phyloP scores from a whole-genome alignment of 2,888 invertebrate species.

The Apeira syringaria region DNA sequence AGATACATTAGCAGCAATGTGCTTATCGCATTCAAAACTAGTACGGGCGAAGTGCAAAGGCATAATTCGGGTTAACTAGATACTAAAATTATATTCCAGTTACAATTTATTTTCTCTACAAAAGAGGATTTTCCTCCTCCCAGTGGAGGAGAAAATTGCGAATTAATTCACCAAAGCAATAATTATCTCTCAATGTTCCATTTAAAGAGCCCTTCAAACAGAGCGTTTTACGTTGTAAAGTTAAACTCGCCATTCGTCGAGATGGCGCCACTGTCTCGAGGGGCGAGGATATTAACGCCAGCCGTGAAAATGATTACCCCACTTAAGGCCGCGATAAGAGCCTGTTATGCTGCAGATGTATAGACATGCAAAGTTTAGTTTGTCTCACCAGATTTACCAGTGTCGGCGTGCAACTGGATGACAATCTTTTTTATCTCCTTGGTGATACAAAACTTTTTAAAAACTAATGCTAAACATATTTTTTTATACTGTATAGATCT shows the following conservation, averaged over 20 bases:
- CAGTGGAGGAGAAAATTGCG: conserved; percentile 2
- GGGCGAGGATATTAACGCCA: conserved; percentile 45
- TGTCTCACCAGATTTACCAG: neutral
- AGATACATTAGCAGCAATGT: too few relatives aligned
- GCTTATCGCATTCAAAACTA: too few relatives aligned
- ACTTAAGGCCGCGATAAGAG: conserved; percentile 48
- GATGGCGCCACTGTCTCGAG: conserved; percentile 23
- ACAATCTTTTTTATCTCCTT: too few relatives aligned
- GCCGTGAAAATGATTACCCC: conserved; percentile 50
- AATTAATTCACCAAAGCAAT: conserved; percentile 12
- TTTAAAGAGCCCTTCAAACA: conserved; percentile 10
- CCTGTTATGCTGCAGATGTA: conserved; percentile 23
- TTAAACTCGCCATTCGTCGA: conserved; percentile 19
- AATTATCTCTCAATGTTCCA: too few relatives aligned
- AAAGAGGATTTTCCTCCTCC: conserved; percentile 8
- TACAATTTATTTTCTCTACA: too few relatives aligned
- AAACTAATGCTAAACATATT: too few relatives aligned
- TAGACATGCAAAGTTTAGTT: conserved; percentile 5
- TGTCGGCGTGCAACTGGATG: too few relatives aligned
- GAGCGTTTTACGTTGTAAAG: conserved; percentile 12
- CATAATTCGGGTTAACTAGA: too few relatives aligned
- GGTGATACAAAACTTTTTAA: too few relatives aligned
- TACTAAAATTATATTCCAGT: too few relatives aligned
- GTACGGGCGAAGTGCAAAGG: too few relatives aligned
- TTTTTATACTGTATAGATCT: too few relatives aligned